These are phyloP conservation scores for Shinisaurus crocodilurus DNA, from an alignment of 2,113 vertebrate genomes.

Conservation along the genomic window DNA sequence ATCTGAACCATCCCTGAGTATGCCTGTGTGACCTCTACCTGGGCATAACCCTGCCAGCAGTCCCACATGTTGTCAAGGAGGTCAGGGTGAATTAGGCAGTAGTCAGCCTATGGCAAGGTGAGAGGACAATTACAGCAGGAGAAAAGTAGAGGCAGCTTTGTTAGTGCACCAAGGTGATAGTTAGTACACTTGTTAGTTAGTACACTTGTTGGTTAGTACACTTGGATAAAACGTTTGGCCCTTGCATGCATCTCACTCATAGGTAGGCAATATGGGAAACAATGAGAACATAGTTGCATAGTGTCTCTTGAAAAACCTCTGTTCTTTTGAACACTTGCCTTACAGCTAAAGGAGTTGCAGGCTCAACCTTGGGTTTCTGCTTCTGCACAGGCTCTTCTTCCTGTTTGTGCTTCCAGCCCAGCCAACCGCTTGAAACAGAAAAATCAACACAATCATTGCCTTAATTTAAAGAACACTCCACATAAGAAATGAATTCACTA, in stretches of 20 bases:
- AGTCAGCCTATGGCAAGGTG: too few relatives aligned
- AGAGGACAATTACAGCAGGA: not conserved
- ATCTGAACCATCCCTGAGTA: not conserved
- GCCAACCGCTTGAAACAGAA: constrained; percentile 87
- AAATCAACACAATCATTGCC: not conserved
- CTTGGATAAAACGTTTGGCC: not conserved
- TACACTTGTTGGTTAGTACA: too few relatives aligned
- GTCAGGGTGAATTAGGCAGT: not conserved
- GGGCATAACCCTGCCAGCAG: not conserved
- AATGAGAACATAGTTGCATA: not conserved
- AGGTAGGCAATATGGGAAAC: not conserved
- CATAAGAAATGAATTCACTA: not conserved
- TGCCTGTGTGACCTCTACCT: not conserved
- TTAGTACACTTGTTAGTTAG: too few relatives aligned
- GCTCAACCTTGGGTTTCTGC: constrained; percentile 95
- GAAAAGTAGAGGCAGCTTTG: not conserved
- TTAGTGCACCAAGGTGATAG: not conserved
- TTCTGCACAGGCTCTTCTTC: constrained; percentile 91
- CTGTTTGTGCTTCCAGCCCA: constrained; percentile 93
- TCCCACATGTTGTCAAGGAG: not conserved
- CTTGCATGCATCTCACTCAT: not conserved
- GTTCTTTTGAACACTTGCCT: constrained; percentile 74
- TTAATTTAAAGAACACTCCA: not conserved
- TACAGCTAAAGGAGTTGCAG: constrained; percentile 90
- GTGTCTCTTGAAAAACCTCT: not conserved